These are phyloP conservation scores for Pinctada fucata DNA, from an alignment of 2,888 invertebrate species.

Conservation along the genomic window DNA sequence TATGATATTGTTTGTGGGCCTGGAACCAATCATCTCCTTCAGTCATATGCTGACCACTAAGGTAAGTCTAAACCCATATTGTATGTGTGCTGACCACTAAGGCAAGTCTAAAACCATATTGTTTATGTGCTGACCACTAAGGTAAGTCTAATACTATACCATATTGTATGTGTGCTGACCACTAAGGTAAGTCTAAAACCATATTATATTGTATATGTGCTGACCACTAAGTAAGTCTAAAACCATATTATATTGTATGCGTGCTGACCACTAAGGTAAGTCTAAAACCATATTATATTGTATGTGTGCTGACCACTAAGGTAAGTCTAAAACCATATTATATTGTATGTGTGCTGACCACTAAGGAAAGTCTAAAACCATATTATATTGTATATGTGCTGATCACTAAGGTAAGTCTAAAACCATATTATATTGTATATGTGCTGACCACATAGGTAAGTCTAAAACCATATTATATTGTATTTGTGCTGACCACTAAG, in stretches of 20 bases:
- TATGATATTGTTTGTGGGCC: constrained; percentile 62
- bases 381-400: constrained; percentile 42
- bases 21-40: constrained; percentile 68
- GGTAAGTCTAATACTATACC: constrained; percentile 45
- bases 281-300: constrained; percentile 1
- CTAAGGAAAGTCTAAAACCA: too few species aligned
- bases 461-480: constrained; percentile 3
- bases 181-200: constrained; percentile 57
- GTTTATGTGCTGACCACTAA: too few species aligned
- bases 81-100: too few species aligned
- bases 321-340: constrained; percentile 1
- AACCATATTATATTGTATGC: too few species aligned
- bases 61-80: constrained; percentile 47
- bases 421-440: neutral
- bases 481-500: too few species aligned
- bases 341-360: too few species aligned
- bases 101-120: constrained; percentile 1
- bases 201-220: neutral
- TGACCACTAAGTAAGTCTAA: too few species aligned
- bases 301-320: too few species aligned
- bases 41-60: constrained; percentile 62
- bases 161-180: constrained; percentile 61
- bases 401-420: constrained; percentile 58
- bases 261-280: too few species aligned
- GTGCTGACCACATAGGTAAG: neutral